phyloP scores from a whole-genome alignment of 2,888 invertebrate species.

The Isotomurus palustris region DNA sequence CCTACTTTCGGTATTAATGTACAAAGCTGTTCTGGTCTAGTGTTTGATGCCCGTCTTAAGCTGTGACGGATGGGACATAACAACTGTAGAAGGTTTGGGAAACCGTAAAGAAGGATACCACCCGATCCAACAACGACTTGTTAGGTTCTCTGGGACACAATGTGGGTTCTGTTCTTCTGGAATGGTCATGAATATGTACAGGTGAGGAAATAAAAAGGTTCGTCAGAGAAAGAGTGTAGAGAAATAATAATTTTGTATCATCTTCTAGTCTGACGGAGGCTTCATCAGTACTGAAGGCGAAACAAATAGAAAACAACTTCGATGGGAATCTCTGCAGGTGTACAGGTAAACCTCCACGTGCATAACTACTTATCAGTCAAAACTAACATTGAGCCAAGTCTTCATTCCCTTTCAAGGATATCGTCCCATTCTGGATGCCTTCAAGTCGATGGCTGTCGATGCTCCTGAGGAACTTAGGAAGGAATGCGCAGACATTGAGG shows the following conservation, averaged over 20 bases:
- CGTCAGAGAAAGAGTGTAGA: too few relatives aligned
- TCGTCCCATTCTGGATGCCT: slow-evolving; percentile 67
- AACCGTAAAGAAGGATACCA: slow-evolving; percentile 62
- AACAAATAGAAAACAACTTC: slow-evolving; percentile 61
- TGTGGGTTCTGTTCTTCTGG: slow-evolving; percentile 74
- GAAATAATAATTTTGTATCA: too few relatives aligned
- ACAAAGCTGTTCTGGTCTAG: too few relatives aligned
- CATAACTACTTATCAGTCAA: not conserved
- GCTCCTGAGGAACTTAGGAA: slow-evolving; percentile 53
- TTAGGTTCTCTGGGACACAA: slow-evolving; percentile 49
- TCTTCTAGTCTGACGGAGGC: not conserved
- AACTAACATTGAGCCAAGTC: not conserved
- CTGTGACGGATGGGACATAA: slow-evolving; percentile 64
- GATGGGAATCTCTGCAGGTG: slow-evolving; percentile 2
- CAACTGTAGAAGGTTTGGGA: slow-evolving; percentile 69
- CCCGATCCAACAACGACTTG: slow-evolving; percentile 61
- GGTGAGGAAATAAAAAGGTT: slow-evolving; percentile 44
- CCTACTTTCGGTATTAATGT: not conserved
- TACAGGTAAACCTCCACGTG: not conserved
- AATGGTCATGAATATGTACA: slow-evolving; percentile 62
- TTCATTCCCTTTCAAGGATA: slow-evolving; percentile 57
- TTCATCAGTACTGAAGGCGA: not conserved
- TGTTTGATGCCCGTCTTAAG: slow-evolving; percentile 62
- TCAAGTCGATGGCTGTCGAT: slow-evolving; percentile 66
- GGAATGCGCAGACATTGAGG: slow-evolving; percentile 53